Evolutionary conservation across 2,888 invertebrate species (phyloP).

Genomic region (Mylabris sibirica): DNA sequence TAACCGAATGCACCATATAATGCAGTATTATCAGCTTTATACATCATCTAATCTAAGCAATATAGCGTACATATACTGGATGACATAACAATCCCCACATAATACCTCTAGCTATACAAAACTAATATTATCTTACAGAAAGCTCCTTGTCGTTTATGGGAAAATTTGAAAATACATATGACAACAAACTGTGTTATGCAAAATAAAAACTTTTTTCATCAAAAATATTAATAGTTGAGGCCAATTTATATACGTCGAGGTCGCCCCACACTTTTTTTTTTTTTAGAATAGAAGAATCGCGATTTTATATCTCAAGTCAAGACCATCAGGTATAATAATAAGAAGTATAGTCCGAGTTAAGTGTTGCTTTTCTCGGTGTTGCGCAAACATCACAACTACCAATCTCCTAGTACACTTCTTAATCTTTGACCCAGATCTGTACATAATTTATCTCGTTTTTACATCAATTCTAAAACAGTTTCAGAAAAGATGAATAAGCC

Average conservation of each 20-base stretch:
- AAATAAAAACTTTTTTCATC: too few relatives aligned
- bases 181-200: too few relatives aligned
- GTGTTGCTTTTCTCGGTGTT: constrained; percentile 12
- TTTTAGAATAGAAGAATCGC: constrained; percentile 24
- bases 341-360: neutral
- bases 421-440: constrained; percentile 41
- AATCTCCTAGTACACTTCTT: constrained; percentile 19
- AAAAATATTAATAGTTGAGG: neutral
- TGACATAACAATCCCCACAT: constrained; percentile 24
- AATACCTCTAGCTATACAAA: neutral
- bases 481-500: constrained; percentile 32
- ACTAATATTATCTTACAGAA: constrained; percentile 4
- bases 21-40: constrained; percentile 32
- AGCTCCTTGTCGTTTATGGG: neutral
- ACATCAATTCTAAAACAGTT: constrained; percentile 36
- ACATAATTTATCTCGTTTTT: constrained; percentile 39
- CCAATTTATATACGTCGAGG: constrained; percentile 11
- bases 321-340: constrained; percentile 26
- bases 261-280: constrained; percentile 25
- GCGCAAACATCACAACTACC: constrained; percentile 33
- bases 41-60: constrained; percentile 36
- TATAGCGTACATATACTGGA: constrained; percentile 22
- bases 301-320: constrained; percentile 28
- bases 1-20: constrained; percentile 35
- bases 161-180: neutral